Conservation (phyloP, 2,113 vertebrate genomes). For the Scalopus aquaticus region DNA sequence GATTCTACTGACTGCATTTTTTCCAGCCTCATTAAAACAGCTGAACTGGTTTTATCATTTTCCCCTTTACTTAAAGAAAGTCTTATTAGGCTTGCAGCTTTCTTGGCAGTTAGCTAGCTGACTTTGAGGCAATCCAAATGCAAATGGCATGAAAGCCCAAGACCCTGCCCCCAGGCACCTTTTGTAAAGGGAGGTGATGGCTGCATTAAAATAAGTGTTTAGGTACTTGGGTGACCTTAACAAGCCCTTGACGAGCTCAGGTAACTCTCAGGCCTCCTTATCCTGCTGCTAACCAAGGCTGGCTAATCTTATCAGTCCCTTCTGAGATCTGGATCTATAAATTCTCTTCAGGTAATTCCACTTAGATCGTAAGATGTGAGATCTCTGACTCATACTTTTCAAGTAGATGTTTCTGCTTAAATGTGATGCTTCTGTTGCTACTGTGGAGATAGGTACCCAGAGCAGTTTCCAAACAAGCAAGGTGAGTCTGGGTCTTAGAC, state of each 20-base stretch:
- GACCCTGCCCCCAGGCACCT: not conserved
- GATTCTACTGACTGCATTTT: not conserved
- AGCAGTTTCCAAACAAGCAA: not conserved
- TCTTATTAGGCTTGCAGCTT: not conserved
- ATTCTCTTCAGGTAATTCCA: not conserved
- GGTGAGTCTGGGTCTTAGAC: not conserved
- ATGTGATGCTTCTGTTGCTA: not conserved
- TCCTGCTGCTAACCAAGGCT: not conserved
- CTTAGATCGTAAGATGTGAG: not conserved
- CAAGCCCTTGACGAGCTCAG: not conserved
- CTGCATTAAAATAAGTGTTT: not conserved
- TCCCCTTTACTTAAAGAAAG: conserved; percentile 17
- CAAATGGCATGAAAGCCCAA: not conserved
- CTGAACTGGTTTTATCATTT: not conserved
- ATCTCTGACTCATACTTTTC: not conserved
- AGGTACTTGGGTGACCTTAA: not conserved
- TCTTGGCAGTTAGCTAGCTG: conserved; percentile 2
- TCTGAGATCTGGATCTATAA: not conserved
- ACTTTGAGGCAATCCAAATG: not conserved
- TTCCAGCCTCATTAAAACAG: conserved; percentile 15
- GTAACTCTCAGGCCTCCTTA: not conserved
- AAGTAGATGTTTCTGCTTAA: not conserved
- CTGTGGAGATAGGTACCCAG: not conserved
- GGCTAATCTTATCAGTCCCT: not conserved
- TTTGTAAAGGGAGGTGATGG: not conserved